Evolutionary conservation across 2,797 vertebrate genomes (phyloP).

Genomic region (Myiotriccus ornatus): DNA sequence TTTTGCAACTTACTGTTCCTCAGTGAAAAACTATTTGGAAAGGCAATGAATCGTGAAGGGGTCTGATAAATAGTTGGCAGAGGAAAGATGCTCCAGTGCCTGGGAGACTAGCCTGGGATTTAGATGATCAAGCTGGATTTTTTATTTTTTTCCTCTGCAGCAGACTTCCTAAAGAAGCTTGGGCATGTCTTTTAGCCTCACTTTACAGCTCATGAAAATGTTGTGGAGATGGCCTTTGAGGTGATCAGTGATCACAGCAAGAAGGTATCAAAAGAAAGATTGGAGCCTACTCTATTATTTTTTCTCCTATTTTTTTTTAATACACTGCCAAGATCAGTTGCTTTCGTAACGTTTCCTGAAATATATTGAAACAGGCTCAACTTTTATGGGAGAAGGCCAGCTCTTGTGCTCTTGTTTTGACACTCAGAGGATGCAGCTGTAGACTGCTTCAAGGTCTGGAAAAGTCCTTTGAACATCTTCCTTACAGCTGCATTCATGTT

Average conservation of each 20-base stretch:
- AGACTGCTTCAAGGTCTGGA: not conserved
- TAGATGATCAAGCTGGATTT: not conserved
- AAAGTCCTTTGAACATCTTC: not conserved
- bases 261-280: not conserved
- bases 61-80: conserved; percentile 18
- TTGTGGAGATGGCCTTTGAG: not conserved
- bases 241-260: not conserved
- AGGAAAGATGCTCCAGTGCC: not conserved
- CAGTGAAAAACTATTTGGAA: conserved; percentile 51
- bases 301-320: not conserved
- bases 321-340: not conserved
- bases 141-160: not conserved
- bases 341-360: not conserved
- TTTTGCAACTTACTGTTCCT: conserved; percentile 49
- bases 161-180: not conserved
- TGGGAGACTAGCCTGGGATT: not conserved
- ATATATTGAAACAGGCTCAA: not conserved
- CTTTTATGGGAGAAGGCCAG: not conserved
- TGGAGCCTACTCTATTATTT: not conserved
- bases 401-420: not conserved
- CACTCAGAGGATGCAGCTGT: not conserved
- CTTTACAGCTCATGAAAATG: not conserved
- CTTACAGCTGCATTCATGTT: not conserved
- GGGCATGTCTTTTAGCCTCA: not conserved
- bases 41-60: conserved; percentile 39